Base-by-base conservation (phyloP, 2,888 invertebrate genomes). In the Latheticus oryzae region DNA sequence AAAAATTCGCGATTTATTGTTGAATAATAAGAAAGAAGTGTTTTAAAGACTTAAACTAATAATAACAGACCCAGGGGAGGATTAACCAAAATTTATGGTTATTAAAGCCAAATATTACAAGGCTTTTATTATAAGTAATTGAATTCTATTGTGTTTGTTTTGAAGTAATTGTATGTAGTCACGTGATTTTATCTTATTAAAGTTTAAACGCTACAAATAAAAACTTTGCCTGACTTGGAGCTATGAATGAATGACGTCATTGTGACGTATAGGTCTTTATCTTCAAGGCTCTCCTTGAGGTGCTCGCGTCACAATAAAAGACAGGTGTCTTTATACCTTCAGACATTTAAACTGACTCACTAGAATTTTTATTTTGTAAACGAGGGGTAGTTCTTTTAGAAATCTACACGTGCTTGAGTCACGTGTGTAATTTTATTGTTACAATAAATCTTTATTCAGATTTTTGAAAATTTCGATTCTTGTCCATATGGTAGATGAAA, bases 11-110 rank as follows among this genome's bases (percentile, higher is more conserved):
- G 30, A 38, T 51, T 48, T 42, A 42, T 42, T 8, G 28, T 7
- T 5, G 13, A 32, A 7, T 45, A 45, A 45, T 45, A 30, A 45
- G 28, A 28, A 15, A 45, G 19, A n/a, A 12, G 28, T 38, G 7
- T 38, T 38, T 50, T 38, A 38, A 37, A 50, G 50, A 30, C 50
- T 28, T 50, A 50, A 50, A 38, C 33, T n/a, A 16, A 28, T 65
- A 67, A 67, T 64, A 61, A 65, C 64, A 68, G 60, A 55, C 63
- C 66, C 45, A 64, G 11, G 58, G 63, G 63, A 57, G 50, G 55
- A 63, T 66, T 69, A 69, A 70, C 53, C 58, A 50, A 69, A 69
- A 73, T 72, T 73, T 73, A 72, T 65, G 72, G 60, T 68, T 66
- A 69, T 65, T 67, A 67, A 64, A 64, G 45, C 53, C 61, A 63